These are phyloP conservation scores for Exephanes ischioxanthus DNA, from an alignment of 2,888 invertebrate species.

Conservation along the genomic window DNA sequence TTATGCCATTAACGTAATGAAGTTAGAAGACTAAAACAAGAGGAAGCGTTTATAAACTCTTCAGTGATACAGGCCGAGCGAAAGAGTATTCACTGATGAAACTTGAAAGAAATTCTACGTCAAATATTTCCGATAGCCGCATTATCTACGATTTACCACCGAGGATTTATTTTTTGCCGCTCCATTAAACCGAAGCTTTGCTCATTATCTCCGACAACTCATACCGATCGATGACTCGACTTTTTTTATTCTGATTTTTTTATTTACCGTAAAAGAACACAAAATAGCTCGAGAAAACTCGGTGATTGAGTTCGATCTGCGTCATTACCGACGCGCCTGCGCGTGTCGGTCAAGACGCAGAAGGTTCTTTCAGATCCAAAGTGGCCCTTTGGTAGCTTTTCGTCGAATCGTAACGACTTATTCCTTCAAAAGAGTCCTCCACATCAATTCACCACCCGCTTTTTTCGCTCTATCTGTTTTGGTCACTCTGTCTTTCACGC, in stretches of 20 bases:
- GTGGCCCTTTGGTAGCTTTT: slow-evolving; percentile 35
- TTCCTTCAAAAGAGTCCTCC: slow-evolving; percentile 39
- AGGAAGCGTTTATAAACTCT: slow-evolving; percentile 42
- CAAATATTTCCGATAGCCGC: background rate
- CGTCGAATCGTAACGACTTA: slow-evolving; percentile 31
- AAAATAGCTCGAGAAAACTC: background rate
- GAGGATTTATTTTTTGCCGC: background rate
- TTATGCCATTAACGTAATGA: slow-evolving; percentile 84
- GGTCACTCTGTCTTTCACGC: background rate
- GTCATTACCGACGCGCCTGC: background rate
- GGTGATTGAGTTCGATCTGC: slow-evolving; percentile 2
- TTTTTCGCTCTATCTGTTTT: slow-evolving; percentile 12
- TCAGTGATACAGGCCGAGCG: slow-evolving; percentile 37
- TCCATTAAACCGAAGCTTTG: background rate
- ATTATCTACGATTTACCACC: slow-evolving; percentile 1
- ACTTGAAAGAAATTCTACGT: background rate
- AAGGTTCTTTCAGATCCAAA: slow-evolving; percentile 38
- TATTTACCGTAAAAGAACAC: background rate
- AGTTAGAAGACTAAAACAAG: slow-evolving; percentile 76
- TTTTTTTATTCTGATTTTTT: background rate
- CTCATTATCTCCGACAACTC: background rate
- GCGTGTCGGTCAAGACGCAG: slow-evolving; percentile 23
- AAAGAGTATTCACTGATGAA: background rate
- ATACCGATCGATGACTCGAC: background rate
- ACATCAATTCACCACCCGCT: background rate